Conservation (phyloP, 2,888 invertebrate species). For the Parnassius smintheus region DNA sequence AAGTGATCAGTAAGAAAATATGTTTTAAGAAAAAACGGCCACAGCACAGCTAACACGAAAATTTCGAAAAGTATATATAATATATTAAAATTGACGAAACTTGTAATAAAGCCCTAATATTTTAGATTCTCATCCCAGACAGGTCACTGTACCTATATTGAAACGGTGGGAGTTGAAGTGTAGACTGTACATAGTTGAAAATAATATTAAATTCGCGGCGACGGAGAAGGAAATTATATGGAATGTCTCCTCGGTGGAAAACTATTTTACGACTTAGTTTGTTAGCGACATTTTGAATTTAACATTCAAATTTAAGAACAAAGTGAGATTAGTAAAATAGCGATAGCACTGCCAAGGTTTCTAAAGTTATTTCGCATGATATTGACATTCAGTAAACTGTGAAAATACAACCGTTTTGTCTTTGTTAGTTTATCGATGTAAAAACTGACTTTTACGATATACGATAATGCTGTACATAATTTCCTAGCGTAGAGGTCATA, state of each 20-base stretch:
- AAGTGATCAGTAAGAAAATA: too few species aligned
- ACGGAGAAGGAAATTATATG: slow-evolving; percentile 25
- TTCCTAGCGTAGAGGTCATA: too few species aligned
- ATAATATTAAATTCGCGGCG: slow-evolving; percentile 21
- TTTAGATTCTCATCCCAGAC: slow-evolving; percentile 22
- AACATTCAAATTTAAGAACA: slow-evolving; percentile 21
- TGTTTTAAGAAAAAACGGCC: too few species aligned
- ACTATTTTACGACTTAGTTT: slow-evolving; percentile 25
- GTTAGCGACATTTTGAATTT: slow-evolving; percentile 18
- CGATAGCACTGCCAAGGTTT: too few species aligned
- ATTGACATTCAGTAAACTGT: too few species aligned
- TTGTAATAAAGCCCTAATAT: neutral
- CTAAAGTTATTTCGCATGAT: too few species aligned
- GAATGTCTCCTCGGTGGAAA: slow-evolving; percentile 24
- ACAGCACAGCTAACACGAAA: too few species aligned
- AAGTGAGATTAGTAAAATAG: neutral
- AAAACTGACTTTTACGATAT: too few species aligned
- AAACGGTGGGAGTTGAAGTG: slow-evolving; percentile 13
- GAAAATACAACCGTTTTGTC: too few species aligned
- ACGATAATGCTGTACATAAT: too few species aligned
- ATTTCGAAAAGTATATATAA: too few species aligned
- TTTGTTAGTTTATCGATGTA: too few species aligned
- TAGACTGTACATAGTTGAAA: slow-evolving; percentile 19
- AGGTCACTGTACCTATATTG: slow-evolving; percentile 12
- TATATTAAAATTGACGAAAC: neutral